phyloP scores from a whole-genome alignment of 2,113 vertebrate genomes.

The Upupa epops region DNA sequence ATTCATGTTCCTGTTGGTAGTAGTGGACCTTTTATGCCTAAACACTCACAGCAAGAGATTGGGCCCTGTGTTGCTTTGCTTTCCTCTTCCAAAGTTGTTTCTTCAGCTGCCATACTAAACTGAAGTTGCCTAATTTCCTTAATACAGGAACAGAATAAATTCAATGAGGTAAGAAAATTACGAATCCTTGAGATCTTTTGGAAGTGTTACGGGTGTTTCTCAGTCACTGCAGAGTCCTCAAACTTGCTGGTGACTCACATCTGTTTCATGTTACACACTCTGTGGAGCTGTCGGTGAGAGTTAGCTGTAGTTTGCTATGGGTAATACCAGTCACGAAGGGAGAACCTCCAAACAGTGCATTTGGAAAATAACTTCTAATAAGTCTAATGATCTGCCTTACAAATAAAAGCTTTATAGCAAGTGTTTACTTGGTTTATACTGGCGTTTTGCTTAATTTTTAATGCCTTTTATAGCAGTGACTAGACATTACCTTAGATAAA shows the following conservation, averaged over 20 bases:
- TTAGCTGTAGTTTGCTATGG: neutral
- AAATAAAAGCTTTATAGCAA: constrained; percentile 14
- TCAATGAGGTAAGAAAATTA: neutral
- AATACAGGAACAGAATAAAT: neutral
- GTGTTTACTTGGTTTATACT: constrained; percentile 31
- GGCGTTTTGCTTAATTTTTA: constrained; percentile 61
- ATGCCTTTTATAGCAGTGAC: constrained; percentile 55
- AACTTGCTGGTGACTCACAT: neutral
- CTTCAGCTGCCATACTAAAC: neutral
- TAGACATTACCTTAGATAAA: constrained; percentile 33
- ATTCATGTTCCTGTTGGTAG: neutral
- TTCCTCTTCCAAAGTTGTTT: neutral
- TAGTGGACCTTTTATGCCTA: neutral
- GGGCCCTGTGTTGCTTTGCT: neutral
- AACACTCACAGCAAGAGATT: neutral
- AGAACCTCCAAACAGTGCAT: neutral
- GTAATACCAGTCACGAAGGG: neutral
- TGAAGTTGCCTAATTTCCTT: neutral
- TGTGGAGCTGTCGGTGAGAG: neutral
- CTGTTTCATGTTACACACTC: neutral
- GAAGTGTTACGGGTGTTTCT: neutral
- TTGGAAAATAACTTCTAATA: constrained; percentile 19
- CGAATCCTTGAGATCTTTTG: constrained; percentile 24
- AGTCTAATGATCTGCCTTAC: constrained; percentile 40
- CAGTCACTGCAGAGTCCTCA: neutral